Conservation (phyloP, 2,113 vertebrate genomes). For the Pangasianodon hypophthalmus region DNA sequence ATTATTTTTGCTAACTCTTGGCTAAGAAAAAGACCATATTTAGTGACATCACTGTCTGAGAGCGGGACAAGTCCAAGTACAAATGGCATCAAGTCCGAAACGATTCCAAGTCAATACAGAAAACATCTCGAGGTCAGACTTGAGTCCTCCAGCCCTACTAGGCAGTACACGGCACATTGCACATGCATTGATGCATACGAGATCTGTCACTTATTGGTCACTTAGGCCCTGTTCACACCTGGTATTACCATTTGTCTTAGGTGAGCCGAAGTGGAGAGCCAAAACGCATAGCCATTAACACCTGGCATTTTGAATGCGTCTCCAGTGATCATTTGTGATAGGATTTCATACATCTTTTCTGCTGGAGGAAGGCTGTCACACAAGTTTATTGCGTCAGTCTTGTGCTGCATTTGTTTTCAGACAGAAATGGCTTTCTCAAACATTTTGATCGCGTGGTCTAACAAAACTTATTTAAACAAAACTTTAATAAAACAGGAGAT, state of each 20-base stretch:
- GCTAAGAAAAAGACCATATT: not conserved
- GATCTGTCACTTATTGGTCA: too few species aligned
- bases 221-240: not conserved
- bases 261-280: not conserved
- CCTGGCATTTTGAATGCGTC: too few species aligned
- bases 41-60: not conserved
- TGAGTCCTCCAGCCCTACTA: not conserved
- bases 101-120: not conserved
- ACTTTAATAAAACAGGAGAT: not conserved
- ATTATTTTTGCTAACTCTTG: too few species aligned
- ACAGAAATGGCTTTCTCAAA: not conserved
- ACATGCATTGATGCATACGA: not conserved
- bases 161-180: not conserved
- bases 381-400: not conserved
- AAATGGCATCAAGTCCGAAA: not conserved
- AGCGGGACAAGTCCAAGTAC: not conserved
- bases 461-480: too few species aligned
- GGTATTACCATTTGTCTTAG: not conserved
- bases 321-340: not conserved
- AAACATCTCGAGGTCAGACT: not conserved
- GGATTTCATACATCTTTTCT: not conserved
- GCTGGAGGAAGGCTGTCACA: not conserved
- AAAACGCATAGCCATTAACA: not conserved
- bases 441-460: not conserved
- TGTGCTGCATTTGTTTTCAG: not conserved